A percentile compares a stretch with the other conserved stretches of the same genome.
These are phyloP conservation scores for Callionymus lyra DNA, from an alignment of 2,113 vertebrate genomes.

Conservation along the genomic window DNA sequence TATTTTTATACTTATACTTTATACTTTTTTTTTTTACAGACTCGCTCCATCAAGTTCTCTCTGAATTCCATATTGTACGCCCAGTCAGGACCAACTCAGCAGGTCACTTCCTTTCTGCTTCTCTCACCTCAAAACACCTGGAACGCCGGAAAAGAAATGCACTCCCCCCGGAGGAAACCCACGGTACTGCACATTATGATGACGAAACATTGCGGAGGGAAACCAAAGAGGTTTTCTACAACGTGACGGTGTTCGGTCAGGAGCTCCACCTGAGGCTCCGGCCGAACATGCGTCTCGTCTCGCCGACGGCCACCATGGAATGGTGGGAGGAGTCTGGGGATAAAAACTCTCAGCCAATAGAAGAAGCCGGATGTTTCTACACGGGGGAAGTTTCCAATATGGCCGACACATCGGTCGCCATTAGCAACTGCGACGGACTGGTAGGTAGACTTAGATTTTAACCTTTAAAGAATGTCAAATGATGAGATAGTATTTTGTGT, in stretches of 20 bases:
- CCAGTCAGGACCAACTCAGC: constrained; percentile 78
- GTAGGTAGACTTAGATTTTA: constrained; percentile 65
- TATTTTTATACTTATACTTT: not conserved
- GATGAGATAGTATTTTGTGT: too few relatives aligned
- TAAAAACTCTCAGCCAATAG: constrained; percentile 72
- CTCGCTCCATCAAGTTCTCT: constrained; percentile 63
- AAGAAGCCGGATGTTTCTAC: constrained; percentile 77
- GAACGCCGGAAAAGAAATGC: constrained; percentile 66
- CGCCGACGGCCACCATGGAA: constrained; percentile 82
- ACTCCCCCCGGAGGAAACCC: not conserved
- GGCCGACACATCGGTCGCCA: constrained; percentile 78
- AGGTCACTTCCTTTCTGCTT: constrained; percentile 72
- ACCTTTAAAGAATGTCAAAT: too few relatives aligned
- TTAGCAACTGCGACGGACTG: constrained; percentile 95
- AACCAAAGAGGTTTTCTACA: constrained; percentile 77
- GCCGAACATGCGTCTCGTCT: constrained; percentile 76
- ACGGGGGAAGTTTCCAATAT: constrained; percentile 80
- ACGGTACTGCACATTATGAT: not conserved
- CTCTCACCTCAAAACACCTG: constrained; percentile 62
- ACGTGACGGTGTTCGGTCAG: constrained; percentile 85
- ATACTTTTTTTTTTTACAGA: constrained; percentile 52
- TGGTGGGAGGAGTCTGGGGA: constrained; percentile 82
- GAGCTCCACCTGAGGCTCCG: constrained; percentile 81
- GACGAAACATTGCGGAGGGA: rapidly evolving
- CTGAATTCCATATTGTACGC: constrained; percentile 73